These are phyloP conservation scores for Pelodiscus sinensis DNA, from an alignment of 2,113 vertebrate genomes.

Conservation along the genomic window DNA sequence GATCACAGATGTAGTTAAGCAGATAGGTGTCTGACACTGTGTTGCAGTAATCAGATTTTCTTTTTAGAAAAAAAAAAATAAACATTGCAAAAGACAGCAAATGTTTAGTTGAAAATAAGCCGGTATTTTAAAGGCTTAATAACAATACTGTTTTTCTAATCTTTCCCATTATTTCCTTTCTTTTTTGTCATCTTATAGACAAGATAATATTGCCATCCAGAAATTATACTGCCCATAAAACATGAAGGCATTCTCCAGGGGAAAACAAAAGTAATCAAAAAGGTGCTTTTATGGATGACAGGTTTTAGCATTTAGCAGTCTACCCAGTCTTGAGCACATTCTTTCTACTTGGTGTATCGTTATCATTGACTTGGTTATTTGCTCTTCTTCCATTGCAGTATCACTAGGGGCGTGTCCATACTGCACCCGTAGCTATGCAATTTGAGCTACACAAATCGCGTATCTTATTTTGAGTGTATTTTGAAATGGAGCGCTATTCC, in stretches of 20 bases:
- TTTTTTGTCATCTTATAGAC: constrained; percentile 46
- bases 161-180: constrained; percentile 44
- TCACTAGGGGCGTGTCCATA: neutral
- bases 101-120: constrained; percentile 56
- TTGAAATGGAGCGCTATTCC: no score
- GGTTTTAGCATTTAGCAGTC: constrained; percentile 64
- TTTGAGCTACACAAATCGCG: no score
- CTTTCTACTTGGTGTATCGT: constrained; percentile 54
- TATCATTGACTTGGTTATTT: constrained; percentile 57
- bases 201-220: constrained; percentile 52
- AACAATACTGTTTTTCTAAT: constrained; percentile 10
- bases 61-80: constrained; percentile 21
- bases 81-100: constrained; percentile 40
- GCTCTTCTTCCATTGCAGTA: constrained; percentile 62
- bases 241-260: constrained; percentile 75
- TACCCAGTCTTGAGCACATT: constrained; percentile 56
- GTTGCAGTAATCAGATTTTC: constrained; percentile 46
- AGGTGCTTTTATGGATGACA: constrained; percentile 72
- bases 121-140: constrained; percentile 66
- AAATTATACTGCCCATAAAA: constrained; percentile 72
- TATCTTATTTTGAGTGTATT: no score
- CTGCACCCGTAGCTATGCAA: no score
- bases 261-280: constrained; percentile 78
- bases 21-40: neutral
- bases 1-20: constrained; percentile 21